Conservation (phyloP, 2,113 vertebrate species). For the Zapornia atra region DNA sequence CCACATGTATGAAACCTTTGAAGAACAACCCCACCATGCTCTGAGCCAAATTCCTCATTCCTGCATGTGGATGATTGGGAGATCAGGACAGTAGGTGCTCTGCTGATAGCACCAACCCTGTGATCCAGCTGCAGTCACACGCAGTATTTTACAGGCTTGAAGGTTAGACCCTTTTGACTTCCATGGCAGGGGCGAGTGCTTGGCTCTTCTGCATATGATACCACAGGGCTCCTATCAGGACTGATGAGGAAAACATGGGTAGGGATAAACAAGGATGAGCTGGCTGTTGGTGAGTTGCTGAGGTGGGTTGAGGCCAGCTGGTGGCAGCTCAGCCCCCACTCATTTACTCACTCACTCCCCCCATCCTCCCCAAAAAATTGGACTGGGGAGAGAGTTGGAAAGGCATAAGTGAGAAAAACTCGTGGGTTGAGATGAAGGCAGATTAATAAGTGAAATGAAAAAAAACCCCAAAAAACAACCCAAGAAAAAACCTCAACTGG, state of each 20-base stretch:
- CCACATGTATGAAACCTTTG: background rate
- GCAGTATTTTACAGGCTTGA: background rate
- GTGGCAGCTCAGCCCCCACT: background rate
- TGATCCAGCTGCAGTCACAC: background rate
- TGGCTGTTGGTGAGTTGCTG: background rate
- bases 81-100: background rate
- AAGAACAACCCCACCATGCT: background rate
- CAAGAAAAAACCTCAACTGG: background rate
- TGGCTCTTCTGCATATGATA: background rate
- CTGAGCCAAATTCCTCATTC: background rate
- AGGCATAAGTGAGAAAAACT: background rate
- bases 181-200: background rate
- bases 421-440: background rate
- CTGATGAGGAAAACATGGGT: background rate
- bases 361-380: too few species aligned
- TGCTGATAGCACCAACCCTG: background rate
- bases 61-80: rapidly evolving
- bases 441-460: background rate
- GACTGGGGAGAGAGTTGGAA: background rate
- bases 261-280: background rate
- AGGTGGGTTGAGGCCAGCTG: background rate
- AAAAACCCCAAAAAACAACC: too few species aligned
- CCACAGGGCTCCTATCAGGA: background rate
- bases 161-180: background rate
- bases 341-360: background rate